Conservation (phyloP, 2,113 vertebrate species). For the Ammodytes marinus region DNA sequence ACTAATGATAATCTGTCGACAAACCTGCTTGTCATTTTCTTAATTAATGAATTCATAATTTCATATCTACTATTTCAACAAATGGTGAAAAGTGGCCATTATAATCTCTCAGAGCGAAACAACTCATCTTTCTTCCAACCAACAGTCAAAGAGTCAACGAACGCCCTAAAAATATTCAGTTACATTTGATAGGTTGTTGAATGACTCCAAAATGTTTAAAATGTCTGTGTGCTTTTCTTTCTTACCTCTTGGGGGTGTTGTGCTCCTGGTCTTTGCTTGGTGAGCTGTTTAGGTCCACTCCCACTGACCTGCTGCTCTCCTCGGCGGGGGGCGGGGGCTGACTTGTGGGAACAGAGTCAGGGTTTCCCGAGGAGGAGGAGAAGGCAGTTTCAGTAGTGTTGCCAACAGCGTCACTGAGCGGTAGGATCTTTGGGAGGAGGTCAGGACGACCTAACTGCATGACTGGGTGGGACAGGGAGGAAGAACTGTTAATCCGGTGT, state of each 20-base stretch:
- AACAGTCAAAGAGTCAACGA: too few relatives aligned
- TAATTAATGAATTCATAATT: too few relatives aligned
- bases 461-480: slow-evolving; percentile 68
- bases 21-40: too few relatives aligned
- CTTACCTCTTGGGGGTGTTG: slow-evolving; percentile 62
- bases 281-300: slow-evolving; percentile 31
- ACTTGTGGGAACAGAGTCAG: slow-evolving; percentile 45
- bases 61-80: too few relatives aligned
- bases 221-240: background rate
- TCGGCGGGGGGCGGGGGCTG: slow-evolving; percentile 23
- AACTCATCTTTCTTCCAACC: too few relatives aligned
- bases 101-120: too few relatives aligned
- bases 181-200: too few relatives aligned
- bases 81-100: too few relatives aligned
- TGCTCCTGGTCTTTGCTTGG: slow-evolving; percentile 36
- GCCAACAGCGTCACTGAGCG: slow-evolving; percentile 78
- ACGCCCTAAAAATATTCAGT: too few relatives aligned
- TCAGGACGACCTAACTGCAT: slow-evolving; percentile 88
- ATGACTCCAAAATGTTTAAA: too few relatives aligned
- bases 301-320: slow-evolving; percentile 45
- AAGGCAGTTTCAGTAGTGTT: slow-evolving; percentile 78
- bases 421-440: slow-evolving; percentile 86
- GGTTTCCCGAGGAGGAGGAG: slow-evolving; percentile 77
- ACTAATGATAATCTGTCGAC: too few relatives aligned
- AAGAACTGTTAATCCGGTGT: slow-evolving; percentile 6